Conservation (phyloP, 2,113 vertebrate species). For the Lanius collurio region DNA sequence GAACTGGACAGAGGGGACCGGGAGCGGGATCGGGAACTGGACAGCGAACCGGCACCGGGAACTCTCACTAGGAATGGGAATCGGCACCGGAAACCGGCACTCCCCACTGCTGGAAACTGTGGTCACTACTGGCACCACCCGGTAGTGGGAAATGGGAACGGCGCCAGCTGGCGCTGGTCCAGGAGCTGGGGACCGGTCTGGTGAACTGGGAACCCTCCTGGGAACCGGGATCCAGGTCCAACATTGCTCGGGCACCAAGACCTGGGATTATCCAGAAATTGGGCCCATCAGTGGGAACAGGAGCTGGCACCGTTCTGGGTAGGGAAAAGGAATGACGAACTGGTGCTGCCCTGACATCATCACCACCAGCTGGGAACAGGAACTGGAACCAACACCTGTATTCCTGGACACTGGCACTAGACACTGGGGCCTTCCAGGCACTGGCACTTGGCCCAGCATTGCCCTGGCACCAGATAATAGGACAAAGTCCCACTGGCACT, state of each 20-base stretch:
- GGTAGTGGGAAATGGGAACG: neutral
- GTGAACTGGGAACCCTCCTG: neutral
- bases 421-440: neutral
- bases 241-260: too few relatives aligned
- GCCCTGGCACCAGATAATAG: neutral
- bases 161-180: neutral
- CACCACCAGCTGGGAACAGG: neutral
- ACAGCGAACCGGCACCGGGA: neutral
- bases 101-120: neutral
- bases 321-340: neutral
- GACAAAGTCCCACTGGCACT: neutral
- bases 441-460: neutral
- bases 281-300: neutral
- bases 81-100: neutral
- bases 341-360: neutral
- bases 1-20: too few relatives aligned
- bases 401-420: neutral
- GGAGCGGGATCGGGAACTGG: neutral
- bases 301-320: neutral
- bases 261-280: neutral
- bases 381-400: neutral
- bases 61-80: neutral
- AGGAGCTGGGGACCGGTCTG: neutral
- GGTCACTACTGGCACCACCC: neutral
- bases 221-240: neutral